These are phyloP conservation scores for Halcyon malimbica DNA, from an alignment of 2,113 vertebrate genomes.

Conservation along the genomic window DNA sequence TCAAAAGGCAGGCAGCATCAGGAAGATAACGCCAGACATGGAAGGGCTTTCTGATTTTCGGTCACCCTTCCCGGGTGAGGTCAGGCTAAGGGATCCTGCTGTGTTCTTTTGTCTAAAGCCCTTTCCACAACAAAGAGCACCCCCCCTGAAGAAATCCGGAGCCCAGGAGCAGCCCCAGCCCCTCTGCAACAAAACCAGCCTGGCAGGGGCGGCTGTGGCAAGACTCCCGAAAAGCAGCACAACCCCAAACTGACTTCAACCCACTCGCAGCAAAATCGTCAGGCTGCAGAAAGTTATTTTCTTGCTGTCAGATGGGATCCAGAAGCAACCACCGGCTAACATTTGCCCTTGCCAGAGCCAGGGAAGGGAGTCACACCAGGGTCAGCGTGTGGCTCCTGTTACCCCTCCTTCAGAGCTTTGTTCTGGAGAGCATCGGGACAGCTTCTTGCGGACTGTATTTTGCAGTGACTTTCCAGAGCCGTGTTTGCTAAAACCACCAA, in stretches of 20 bases:
- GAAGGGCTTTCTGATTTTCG: not conserved
- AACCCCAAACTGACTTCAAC: not conserved
- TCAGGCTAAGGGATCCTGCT: conserved; percentile 37
- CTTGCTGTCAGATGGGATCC: not conserved
- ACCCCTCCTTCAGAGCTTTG: not conserved
- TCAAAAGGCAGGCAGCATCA: not conserved
- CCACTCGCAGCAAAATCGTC: not conserved
- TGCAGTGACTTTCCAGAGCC: not conserved
- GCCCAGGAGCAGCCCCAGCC: conserved; percentile 2
- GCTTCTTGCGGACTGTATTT: not conserved
- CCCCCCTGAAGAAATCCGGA: not conserved
- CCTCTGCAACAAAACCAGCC: not conserved
- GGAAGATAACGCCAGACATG: not conserved
- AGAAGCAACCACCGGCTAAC: not conserved
- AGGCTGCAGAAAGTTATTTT: not conserved
- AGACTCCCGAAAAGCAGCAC: not conserved
- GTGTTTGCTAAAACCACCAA: not conserved
- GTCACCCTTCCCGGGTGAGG: conserved; percentile 9
- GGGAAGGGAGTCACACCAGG: not conserved
- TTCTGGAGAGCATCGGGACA: not conserved
- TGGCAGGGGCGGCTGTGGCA: fast-evolving
- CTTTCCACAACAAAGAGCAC: conserved; percentile 42
- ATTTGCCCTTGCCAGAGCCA: not conserved
- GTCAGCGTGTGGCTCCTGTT: not conserved
- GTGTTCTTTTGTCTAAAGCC: conserved; percentile 57